These are phyloP conservation scores for Erebia palarica DNA, from an alignment of 2,888 invertebrate genomes.

Conservation along the genomic window DNA sequence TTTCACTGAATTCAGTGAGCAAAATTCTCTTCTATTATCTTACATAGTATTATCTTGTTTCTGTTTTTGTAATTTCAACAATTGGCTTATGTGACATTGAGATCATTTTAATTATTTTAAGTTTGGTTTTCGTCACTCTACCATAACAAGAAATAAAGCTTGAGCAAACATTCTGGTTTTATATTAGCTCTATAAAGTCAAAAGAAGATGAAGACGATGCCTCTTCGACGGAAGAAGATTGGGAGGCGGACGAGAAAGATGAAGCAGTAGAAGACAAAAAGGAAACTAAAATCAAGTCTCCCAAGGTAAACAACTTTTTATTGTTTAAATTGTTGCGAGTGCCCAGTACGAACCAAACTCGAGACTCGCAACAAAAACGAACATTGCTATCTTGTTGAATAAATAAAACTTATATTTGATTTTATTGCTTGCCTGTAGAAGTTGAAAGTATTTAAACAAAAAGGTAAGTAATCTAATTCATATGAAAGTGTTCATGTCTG, in stretches of 20 bases:
- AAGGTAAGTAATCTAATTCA: too few species aligned
- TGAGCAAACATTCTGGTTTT: conserved; percentile 10
- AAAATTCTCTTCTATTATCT: too few species aligned
- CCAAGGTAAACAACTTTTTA: conserved; percentile 55
- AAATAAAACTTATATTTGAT: too few species aligned
- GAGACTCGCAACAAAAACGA: too few species aligned
- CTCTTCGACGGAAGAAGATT: conserved; percentile 77
- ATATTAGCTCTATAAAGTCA: conserved; percentile 69
- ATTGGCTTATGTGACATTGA: background rate
- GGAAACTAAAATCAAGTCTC: conserved; percentile 67
- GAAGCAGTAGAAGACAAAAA: conserved; percentile 70
- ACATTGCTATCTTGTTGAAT: too few species aligned
- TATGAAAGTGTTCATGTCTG: too few species aligned
- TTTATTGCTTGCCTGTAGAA: too few species aligned
- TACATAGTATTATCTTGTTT: background rate
- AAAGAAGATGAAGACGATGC: conserved; percentile 68
- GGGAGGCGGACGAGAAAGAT: conserved; percentile 77
- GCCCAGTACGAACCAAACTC: too few species aligned
- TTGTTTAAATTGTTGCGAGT: background rate
- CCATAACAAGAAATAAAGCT: background rate
- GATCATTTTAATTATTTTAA: background rate
- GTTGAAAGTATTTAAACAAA: too few species aligned
- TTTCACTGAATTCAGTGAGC: too few species aligned
- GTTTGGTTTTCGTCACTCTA: background rate
- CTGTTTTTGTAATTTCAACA: background rate